These are phyloP conservation scores for Dolichopus griseipennis DNA, from an alignment of 2,888 invertebrate species.

Conservation along the genomic window DNA sequence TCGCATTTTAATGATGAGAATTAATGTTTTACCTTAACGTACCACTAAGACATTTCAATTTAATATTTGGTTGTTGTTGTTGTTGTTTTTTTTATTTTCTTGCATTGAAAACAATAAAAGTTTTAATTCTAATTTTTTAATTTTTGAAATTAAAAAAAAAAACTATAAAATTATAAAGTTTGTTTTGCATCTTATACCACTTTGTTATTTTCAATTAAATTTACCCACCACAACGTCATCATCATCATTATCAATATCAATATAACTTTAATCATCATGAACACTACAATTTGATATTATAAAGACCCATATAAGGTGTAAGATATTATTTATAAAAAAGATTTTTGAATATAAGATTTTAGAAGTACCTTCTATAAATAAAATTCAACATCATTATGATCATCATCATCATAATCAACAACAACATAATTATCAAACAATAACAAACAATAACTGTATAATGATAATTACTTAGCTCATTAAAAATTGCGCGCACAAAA, in stretches of 20 bases:
- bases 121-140: background rate
- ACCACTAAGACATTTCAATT: background rate
- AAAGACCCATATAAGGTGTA: background rate
- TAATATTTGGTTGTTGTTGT: background rate
- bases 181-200: background rate
- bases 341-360: too few species aligned
- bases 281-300: background rate
- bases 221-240: too few species aligned
- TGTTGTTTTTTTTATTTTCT: background rate
- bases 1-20: background rate
- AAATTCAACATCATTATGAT: too few species aligned
- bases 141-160: background rate
- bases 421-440: too few species aligned
- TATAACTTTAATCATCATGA: too few species aligned
- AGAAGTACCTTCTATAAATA: too few species aligned
- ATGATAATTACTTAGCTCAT: background rate
- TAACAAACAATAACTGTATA: background rate
- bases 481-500: background rate
- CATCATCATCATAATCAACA: too few species aligned
- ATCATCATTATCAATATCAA: too few species aligned
- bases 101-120: background rate
- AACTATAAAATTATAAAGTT: background rate
- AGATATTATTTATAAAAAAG: background rate
- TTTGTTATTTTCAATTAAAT: too few species aligned
- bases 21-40: background rate